Base-by-base conservation (phyloP, 2,113 vertebrate species). In the Grammomys surdaster region DNA sequence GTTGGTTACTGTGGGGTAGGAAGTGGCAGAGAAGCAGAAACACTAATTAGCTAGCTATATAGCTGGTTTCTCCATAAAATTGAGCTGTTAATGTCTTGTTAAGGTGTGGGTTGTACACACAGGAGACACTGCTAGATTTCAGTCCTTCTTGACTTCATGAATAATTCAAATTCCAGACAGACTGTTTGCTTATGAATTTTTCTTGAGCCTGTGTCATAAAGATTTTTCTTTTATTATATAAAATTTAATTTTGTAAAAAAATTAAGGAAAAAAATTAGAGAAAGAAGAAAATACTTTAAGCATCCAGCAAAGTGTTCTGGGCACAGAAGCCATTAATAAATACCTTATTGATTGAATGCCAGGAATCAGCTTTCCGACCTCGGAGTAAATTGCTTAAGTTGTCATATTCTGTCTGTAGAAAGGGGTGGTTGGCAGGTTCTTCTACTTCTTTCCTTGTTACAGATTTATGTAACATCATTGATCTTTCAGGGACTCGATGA, bases 311-410 rank as follows among this genome's bases (percentile, higher is more conserved):
- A 48, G 43, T 95, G 56, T 84, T 20, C 94, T 80, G 75, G 80
- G 14, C 72, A 94, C 67, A 95, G 94, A 95, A 51, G 13, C 72
- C 96, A 91, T 96, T 97, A 96, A 97, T 97, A 96, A 97, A 87
- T 95, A 96, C 63, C 67, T 97, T 97, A 94, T 98, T 97, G 97
- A 98, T 96, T 96, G 97, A 98, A 82, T 95, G 96, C 95, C 94
- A 96, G 94, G 91, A 96, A 98, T 97, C 97, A 95, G 91, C 95
- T 97, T 72, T 65, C 81, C 93, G 93, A 96, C 95, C 95, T 95
- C 84, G 65, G 93, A 90, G 87, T 96, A 96, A 97, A 98, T 95
- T 97, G 97, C 96, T 97, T 90, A 96, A 96, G 89, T 88, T 97
- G 95, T 98, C 96, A 96, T 97, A 91, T 88, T 90, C 95, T 92